phyloP scores from a whole-genome alignment of 2,797 vertebrate genomes.

The Tarsius wallacei region DNA sequence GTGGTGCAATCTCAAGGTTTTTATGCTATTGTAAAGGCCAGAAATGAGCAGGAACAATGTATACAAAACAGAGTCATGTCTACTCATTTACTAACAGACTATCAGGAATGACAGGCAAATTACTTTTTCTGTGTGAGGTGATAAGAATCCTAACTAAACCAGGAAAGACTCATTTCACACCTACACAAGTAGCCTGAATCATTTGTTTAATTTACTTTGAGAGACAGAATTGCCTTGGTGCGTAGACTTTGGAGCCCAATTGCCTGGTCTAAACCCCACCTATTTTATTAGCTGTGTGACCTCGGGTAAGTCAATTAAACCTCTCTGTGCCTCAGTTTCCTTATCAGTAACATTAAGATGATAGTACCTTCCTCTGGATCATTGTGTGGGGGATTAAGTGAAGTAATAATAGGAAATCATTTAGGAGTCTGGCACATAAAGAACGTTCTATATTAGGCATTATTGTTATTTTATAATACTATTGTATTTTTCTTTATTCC shows the following conservation, averaged over 20 bases:
- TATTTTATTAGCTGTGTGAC: neutral
- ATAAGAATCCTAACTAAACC: neutral
- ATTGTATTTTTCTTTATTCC: neutral
- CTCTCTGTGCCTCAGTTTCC: neutral
- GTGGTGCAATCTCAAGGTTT: no score
- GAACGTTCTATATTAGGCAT: neutral
- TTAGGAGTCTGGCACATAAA: neutral
- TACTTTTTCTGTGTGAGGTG: neutral
- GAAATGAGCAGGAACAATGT: neutral
- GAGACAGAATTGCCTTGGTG: neutral
- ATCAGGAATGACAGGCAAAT: neutral
- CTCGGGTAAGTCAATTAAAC: neutral
- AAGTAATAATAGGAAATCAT: neutral
- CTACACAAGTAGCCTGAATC: neutral
- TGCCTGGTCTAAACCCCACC: neutral
- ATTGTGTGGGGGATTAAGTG: neutral
- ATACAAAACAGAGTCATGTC: neutral
- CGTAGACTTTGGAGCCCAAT: neutral
- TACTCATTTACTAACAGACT: neutral
- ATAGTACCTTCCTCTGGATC: neutral
- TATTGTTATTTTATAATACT: neutral
- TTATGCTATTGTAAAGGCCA: neutral
- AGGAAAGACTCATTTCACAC: neutral
- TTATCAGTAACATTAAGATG: neutral
- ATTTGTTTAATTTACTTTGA: neutral